Base-by-base conservation (phyloP, 2,888 invertebrate species). In the Nezara viridula region DNA sequence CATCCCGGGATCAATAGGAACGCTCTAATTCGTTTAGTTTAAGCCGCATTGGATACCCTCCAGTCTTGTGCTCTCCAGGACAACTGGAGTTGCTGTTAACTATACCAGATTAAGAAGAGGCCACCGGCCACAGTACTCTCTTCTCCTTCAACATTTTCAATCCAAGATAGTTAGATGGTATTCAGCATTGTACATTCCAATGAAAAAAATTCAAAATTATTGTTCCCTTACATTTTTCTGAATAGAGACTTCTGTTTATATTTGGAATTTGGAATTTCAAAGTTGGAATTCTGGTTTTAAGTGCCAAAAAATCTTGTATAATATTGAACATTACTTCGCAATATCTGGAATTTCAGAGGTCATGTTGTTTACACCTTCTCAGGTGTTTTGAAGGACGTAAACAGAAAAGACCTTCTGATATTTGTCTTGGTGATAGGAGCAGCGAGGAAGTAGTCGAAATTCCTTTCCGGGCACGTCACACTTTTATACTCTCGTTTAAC, bases 1-100 rank as follows among this genome's bases (percentile, higher is more conserved):
- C n/a, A 19, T 81, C 81, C 12, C 40, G 81, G 24, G 81, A 47
- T 81, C 81, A 81, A 81, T 81, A 81, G 19, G n/a, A 44, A 44
- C 21, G 21, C 77, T 81, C 81, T 81, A 81, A 81, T 81, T 44
- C 44, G 44, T 40, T 81, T 81, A 81, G 81, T 47, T 24, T 21
- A 12, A 40, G 81, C 44, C 81, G 66, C 32, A 21, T 66, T 32
- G 66, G 66, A 7, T 55, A 55, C 7, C 4, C 24, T n/a, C 55
- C 55, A 55, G 55, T 55, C 55, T 55, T 55, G 7, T 55, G 55
- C 55, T 9, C 4, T n/a, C 55, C 6, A n/a, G 24, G 7, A 55
- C 55, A n/a, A n/a, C n/a, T n/a, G n/a, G n/a, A n/a, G n/a, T n/a
- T n/a, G n/a, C n/a, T n/a, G n/a, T n/a, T n/a, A n/a, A n/a, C n/a